Base-by-base conservation (phyloP, 2,113 vertebrate genomes). In the Calyptomena viridis region DNA sequence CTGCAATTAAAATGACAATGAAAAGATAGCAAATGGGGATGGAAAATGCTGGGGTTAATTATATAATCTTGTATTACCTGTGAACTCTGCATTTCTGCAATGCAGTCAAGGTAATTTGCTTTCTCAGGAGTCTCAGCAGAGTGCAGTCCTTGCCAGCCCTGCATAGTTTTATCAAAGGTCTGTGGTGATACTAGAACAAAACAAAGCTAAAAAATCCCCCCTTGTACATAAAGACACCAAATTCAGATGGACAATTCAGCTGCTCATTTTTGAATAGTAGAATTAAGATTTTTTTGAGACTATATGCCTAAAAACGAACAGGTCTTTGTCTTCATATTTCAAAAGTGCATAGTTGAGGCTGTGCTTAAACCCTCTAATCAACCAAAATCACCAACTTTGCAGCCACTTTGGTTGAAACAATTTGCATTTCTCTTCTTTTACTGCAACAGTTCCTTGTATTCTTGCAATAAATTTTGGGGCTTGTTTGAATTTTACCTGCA, bases 61-160 rank as follows among this genome's bases (percentile, higher is more conserved):
- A 66, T 73, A 17, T 80, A 90, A 63, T 50, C 37, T 47, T 31
- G 28, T 37, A 14, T 94, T 94, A 85, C 92, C 94, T 96, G 90
- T 82, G 17, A 90, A 52, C 78, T 87, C 85, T 75, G 92, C 59
- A 4, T 95, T 94, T 95, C 96, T 97, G 97, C 96, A 97, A 81
- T 97, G 96, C 96, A 83, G 96, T 97, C 82, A 84, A 74, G 81
- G 73, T 89, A 75, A 95, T 93, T 93, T 96, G 91, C 97, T 96
- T 95, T 95, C 95, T 95, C 68, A 52, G 90, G 82, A 95, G 90
- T 82, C 80, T 92, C 50, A 8, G 93, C 91, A 90, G 90, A 86
- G 91, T 23, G 79, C 79, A 79, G 89, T 55, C 91, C 88, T 78
- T 94, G 88, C 96, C 97, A 85, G 81, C 50, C 39, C 88, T 94